A percentile compares a stretch with the other conserved stretches of the same genome.
Conservation (phyloP, 2,113 vertebrate genomes). For the Ameiurus melas region DNA sequence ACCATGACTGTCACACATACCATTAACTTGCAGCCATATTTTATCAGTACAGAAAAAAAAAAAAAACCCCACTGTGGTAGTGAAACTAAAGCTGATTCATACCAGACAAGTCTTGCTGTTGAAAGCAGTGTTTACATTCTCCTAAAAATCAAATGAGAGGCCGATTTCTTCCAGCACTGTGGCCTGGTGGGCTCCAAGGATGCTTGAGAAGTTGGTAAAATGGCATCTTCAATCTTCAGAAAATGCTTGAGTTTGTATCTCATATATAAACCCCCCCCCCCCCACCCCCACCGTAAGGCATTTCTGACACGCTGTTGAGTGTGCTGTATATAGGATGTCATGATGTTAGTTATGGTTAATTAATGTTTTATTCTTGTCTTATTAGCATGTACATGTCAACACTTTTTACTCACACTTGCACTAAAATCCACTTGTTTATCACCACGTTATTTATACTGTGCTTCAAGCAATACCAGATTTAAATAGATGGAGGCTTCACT, state of each 20-base stretch:
- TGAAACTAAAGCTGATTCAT: conserved; percentile 56
- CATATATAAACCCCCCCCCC: not conserved
- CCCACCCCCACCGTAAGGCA: too few relatives aligned
- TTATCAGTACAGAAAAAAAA: conserved; percentile 47
- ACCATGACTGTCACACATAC: conserved; percentile 52
- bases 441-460: not conserved
- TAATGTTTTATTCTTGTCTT: not conserved
- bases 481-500: not conserved
- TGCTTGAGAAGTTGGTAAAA: conserved; percentile 38
- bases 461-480: not conserved
- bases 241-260: not conserved
- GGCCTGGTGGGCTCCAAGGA: conserved; percentile 39
- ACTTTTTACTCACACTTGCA: not conserved
- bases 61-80: conserved; percentile 49
- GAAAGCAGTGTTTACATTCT: conserved; percentile 54
- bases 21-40: conserved; percentile 55
- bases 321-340: not conserved
- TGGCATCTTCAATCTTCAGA: not conserved
- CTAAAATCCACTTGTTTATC: not conserved
- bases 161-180: conserved; percentile 40
- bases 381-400: not conserved
- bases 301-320: not conserved
- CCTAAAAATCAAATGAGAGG: conserved; percentile 47
- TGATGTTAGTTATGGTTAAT: not conserved
- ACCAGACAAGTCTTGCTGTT: conserved; percentile 54